These are phyloP conservation scores for Diacarnus erythraeanus DNA, from an alignment of 37 sponge, comb jelly and placozoan species.

Conservation along the genomic window DNA sequence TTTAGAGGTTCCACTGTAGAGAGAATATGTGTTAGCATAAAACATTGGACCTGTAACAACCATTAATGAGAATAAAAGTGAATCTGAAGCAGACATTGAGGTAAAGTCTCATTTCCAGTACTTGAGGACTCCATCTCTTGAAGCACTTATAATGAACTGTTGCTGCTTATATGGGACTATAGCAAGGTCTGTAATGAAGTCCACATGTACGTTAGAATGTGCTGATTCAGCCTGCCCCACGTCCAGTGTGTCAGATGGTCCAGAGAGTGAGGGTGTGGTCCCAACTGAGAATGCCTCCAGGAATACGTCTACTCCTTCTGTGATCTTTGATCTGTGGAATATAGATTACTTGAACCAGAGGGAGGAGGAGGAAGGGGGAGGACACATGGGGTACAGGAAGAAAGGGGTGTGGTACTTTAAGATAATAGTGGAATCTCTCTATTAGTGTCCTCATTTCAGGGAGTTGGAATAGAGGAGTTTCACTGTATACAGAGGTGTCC, in stretches of 20 bases:
- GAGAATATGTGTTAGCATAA: too few relatives aligned
- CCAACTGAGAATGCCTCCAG: slow-evolving; percentile 30
- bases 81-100: neutral
- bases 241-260: neutral
- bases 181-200: slow-evolving; percentile 80
- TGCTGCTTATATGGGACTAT: slow-evolving; percentile 59
- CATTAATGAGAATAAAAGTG: neutral
- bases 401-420: too few relatives aligned
- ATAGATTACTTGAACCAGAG: too few relatives aligned
- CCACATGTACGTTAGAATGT: slow-evolving; percentile 62
- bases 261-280: neutral
- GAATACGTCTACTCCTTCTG: slow-evolving; percentile 70
- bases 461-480: too few relatives aligned
- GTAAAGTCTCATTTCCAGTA: slow-evolving; percentile 69
- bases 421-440: too few relatives aligned
- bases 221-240: slow-evolving; percentile 11
- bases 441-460: too few relatives aligned
- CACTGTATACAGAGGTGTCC: too few relatives aligned
- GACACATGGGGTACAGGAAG: too few relatives aligned
- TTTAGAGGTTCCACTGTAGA: too few relatives aligned
- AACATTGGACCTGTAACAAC: too few relatives aligned
- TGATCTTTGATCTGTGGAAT: slow-evolving; percentile 45
- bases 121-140: slow-evolving; percentile 79
- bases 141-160: slow-evolving; percentile 70
- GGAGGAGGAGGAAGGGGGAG: too few relatives aligned